Base-by-base conservation (phyloP, 1,140 invertebrate species). In the Camponotus pennsylvanicus region DNA sequence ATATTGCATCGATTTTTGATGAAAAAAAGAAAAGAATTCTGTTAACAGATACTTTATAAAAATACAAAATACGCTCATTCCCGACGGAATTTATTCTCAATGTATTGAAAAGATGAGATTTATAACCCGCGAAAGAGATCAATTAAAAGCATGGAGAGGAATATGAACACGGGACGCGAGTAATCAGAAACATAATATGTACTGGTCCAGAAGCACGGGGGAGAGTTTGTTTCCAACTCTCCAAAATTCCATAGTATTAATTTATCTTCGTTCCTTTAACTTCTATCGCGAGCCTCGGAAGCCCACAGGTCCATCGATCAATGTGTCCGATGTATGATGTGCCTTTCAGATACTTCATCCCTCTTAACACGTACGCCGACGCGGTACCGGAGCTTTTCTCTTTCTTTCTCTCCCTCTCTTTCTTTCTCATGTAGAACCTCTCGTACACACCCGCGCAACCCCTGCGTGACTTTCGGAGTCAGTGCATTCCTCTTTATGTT, bases 181-280 rank as follows among this genome's bases (percentile, higher is more conserved):
- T n/a, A 71, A 57, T 66, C 75, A 42, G 57, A 90, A 90, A 42
- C 85, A 15, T 52, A 55, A 52, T 21, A 87, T 76, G 21, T 66
- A 66, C 66, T 63, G 55, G 21, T 71, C 45, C 64, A 70, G 67
- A 63, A 78, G 52, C 84, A 59, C 49, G 86, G 76, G 86, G 76
- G 84, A 27, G 64, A 57, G 40, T 57, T 42, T 15, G 52, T 91
- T 90, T 87, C 49, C 45, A 89, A 87, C 87, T 89, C 63, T 32
- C 40, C 52, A 64, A 92, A 91, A 91, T 92, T 92, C 82, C 80
- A 75, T 49, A 37, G 82, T 91, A 92, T 92, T 92, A 92, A 92
- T 92, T 92, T 92, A 92, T 92, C 91, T 92, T 92, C 91, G 87
- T 91, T 76, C 87, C 82, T 84, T 91, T 85, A 84, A 85, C 76